Percentiles rank a stretch among this genome's conserved stretches.
Conservation (phyloP, 1,140 invertebrate species). For the Ctenoplectra terminalis region DNA sequence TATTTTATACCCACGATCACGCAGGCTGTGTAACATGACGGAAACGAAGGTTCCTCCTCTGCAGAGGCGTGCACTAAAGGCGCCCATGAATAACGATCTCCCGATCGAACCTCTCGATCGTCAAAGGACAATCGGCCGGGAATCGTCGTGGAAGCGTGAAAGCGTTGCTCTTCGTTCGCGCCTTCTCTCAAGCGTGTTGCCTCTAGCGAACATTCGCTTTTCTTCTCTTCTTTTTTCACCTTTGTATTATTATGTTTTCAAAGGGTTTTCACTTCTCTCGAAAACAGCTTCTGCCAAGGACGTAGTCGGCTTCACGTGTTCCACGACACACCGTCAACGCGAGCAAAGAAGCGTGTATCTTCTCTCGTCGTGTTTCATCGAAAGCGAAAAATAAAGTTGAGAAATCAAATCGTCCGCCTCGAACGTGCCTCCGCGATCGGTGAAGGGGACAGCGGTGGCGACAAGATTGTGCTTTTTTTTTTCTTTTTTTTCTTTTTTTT, state of each 20-base stretch:
- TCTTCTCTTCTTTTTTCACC: background rate
- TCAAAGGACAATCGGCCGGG: too few relatives aligned
- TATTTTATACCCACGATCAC: background rate
- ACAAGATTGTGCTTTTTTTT: background rate
- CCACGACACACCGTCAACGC: background rate
- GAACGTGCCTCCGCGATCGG: background rate
- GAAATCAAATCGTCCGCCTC: conserved; percentile 3
- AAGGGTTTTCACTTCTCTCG: background rate
- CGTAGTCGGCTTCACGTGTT: background rate
- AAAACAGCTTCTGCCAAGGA: background rate
- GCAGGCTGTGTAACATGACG: background rate
- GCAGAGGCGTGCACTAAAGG: background rate
- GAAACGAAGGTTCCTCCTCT: conserved; percentile 8
- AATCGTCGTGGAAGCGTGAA: background rate
- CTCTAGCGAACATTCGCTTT: background rate
- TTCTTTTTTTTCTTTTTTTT: too few relatives aligned
- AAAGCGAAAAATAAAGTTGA: background rate
- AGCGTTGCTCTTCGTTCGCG: background rate
- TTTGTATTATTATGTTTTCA: background rate
- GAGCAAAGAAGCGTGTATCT: background rate
- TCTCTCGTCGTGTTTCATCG: background rate
- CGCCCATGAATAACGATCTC: background rate
- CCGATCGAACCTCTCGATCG: background rate
- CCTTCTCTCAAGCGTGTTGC: background rate
- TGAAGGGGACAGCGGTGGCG: conserved; percentile 8